Evolutionary conservation across 2,113 vertebrate genomes (phyloP).

Genomic region (Pseudorectes ferrugineus): DNA sequence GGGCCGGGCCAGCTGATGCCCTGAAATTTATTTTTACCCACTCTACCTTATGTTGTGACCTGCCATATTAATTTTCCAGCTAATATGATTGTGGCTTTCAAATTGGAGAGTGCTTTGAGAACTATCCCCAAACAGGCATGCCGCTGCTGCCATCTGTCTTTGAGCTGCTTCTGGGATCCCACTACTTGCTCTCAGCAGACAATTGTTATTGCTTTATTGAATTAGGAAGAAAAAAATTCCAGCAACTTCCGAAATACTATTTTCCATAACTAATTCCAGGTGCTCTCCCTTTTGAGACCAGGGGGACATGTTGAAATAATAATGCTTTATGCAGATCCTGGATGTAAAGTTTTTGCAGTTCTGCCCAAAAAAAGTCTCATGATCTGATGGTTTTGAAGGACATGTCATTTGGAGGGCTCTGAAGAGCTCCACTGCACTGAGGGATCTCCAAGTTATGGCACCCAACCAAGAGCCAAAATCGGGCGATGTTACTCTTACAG

Average conservation of each 20-base stretch:
- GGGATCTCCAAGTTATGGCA: not conserved
- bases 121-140: not conserved
- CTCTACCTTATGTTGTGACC: not conserved
- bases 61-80: slow-evolving; percentile 23
- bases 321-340: not conserved
- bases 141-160: slow-evolving; percentile 54
- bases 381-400: not conserved
- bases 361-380: not conserved
- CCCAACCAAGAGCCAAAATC: not conserved
- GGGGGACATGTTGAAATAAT: not conserved
- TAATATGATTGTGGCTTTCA: slow-evolving; percentile 22
- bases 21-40: not conserved
- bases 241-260: not conserved
- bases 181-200: not conserved
- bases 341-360: not conserved
- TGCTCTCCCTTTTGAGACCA: not conserved
- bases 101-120: not conserved
- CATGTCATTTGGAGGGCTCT: not conserved
- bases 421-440: not conserved
- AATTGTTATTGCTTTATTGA: not conserved
- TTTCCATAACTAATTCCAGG: not conserved
- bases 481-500: fast-evolving
- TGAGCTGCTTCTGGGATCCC: slow-evolving; percentile 29
- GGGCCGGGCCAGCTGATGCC: not conserved
- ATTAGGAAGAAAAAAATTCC: not conserved